Evolutionary conservation across 2,888 invertebrate species (phyloP), one percentile per base, ranked within the genome.

Genomic region (Adelognathus sp.): DNA sequence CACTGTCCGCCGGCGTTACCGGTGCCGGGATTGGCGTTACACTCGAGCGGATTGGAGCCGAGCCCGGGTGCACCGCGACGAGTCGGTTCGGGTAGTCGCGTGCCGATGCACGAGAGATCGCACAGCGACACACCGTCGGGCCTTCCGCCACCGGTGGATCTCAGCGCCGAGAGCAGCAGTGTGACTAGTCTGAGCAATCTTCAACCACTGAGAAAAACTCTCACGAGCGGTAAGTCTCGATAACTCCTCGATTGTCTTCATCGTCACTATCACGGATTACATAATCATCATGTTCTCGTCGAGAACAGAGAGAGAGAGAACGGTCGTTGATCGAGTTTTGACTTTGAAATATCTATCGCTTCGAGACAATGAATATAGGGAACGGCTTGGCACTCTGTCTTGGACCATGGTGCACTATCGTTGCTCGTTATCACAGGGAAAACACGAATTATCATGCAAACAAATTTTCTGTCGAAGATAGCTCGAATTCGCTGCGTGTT

Each of bases 151-250:
- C 91, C 91, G 6, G 97, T 98, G 66, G 97, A 98, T 92, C 93
- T 98, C 75, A 98, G 97, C 71, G 97, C 97, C 33, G 98, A 98
- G 92, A 98, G 98, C 92, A 98, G 98, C 92, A 98, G 98, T 91
- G 98, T 98, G 81, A 97, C 98, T 69, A 97, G 97, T 79, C 94
- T 98, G 87, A 97, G 97, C 89, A 97, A 97, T 93, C 93, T 98
- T 92, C 91, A 91, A 60, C 97, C 97, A 80, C 92, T 97, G 85
- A 93, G 97, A 84, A 98, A 98, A 93, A 97, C 97, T 60, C 92
- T 94, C 80, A 95, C 95, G 79, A 95, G 95, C 87, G 95, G 95
- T 95, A 89, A 92, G 93, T 91, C 77, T 66, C 67, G 50, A 54
- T 70, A 24, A 60, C 9, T 61, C 64, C 52, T 71, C 63, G 24